phyloP scores from a whole-genome alignment of 53 echinoderm and acorn worm species.

The Antedon mediterranea region DNA sequence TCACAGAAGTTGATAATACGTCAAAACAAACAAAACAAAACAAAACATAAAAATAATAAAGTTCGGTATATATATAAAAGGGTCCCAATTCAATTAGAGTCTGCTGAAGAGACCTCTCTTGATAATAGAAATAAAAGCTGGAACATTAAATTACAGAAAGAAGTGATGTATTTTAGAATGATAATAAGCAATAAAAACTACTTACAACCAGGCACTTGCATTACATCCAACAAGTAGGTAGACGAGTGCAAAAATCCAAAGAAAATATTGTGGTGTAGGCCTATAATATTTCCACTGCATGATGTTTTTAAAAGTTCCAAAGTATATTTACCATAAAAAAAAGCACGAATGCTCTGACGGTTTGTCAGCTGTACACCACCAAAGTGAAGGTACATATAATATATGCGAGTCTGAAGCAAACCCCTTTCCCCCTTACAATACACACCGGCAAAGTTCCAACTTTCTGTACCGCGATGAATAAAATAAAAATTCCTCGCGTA shows the following conservation, averaged over 20 bases:
- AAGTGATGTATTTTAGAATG: no score
- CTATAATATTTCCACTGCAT: neutral
- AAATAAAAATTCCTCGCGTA: neutral
- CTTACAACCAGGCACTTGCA: neutral
- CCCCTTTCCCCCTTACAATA: neutral
- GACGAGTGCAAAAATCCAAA: neutral
- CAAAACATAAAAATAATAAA: no score
- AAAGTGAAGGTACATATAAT: neutral
- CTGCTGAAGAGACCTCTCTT: no score
- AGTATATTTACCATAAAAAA: neutral
- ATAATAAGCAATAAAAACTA: neutral
- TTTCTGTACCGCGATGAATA: neutral
- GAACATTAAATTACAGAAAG: no score
- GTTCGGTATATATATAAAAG: no score
- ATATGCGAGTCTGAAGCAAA: neutral
- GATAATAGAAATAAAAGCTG: no score
- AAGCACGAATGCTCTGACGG: neutral
- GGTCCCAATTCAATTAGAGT: no score
- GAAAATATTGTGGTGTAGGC: neutral
- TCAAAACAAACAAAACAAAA: no score
- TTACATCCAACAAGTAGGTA: neutral
- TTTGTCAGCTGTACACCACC: neutral
- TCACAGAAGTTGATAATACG: no score
- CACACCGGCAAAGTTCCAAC: neutral
- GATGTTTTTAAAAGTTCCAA: neutral